Conservation (phyloP, 2,113 vertebrate genomes). For the Petromus typicus region DNA sequence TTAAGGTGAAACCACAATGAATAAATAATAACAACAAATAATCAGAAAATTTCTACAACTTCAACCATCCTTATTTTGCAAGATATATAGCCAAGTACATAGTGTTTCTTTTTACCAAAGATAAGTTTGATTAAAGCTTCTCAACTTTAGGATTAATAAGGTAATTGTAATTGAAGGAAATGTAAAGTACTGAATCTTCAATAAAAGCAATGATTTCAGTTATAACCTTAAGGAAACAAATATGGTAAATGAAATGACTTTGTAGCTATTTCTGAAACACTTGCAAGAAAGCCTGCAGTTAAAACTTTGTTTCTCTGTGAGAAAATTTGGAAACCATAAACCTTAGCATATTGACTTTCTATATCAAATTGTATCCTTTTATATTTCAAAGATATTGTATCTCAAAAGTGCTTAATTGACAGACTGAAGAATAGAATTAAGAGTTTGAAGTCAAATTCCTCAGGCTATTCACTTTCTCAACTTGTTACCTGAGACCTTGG, state of each 20-base stretch:
- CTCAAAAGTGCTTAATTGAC: background rate
- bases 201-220: background rate
- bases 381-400: background rate
- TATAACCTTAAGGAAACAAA: background rate
- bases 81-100: background rate
- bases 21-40: background rate
- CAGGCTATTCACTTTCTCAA: background rate
- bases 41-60: background rate
- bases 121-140: background rate
- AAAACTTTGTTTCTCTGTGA: slow-evolving; percentile 8
- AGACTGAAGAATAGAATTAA: background rate
- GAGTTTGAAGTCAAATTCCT: background rate
- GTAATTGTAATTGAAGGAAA: background rate
- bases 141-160: background rate
- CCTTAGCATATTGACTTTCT: background rate
- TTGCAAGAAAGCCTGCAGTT: background rate
- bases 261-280: background rate
- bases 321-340: slow-evolving; percentile 9
- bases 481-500: background rate
- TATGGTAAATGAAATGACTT: slow-evolving; percentile 1
- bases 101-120: background rate
- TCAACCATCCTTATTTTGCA: background rate
- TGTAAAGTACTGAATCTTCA: background rate
- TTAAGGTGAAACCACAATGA: background rate
- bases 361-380: background rate